Conservation (phyloP, 2,113 vertebrate species). For the Haemorhous mexicanus region DNA sequence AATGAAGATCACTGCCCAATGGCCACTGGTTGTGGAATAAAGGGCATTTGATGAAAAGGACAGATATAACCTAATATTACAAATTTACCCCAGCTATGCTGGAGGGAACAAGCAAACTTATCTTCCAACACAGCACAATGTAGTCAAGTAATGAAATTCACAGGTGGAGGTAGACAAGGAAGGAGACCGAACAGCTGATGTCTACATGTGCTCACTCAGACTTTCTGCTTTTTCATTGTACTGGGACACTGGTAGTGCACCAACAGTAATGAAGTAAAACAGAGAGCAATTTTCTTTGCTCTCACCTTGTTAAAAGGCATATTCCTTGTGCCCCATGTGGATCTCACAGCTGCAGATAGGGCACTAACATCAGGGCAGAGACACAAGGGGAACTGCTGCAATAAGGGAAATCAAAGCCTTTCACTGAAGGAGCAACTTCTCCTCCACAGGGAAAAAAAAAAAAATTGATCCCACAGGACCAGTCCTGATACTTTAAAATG, state of each 20-base stretch:
- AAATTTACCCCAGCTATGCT: neutral
- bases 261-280: neutral
- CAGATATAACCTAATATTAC: neutral
- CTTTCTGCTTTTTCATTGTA: neutral
- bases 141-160: neutral
- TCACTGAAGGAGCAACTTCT: neutral
- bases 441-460: neutral
- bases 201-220: neutral
- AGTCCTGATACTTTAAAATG: neutral
- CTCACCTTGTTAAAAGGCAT: neutral
- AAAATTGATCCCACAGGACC: neutral
- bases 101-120: neutral
- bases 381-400: neutral
- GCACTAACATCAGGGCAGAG: neutral
- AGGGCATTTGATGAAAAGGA: neutral
- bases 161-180: neutral
- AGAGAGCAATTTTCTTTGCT: neutral
- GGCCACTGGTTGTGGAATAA: neutral
- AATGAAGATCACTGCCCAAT: neutral
- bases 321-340: neutral
- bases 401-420: neutral
- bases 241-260: neutral
- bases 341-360: neutral
- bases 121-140: neutral
- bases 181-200: neutral